These are phyloP conservation scores for Hippoglossus stenolepis DNA, from an alignment of 2,113 vertebrate species.

Conservation along the genomic window DNA sequence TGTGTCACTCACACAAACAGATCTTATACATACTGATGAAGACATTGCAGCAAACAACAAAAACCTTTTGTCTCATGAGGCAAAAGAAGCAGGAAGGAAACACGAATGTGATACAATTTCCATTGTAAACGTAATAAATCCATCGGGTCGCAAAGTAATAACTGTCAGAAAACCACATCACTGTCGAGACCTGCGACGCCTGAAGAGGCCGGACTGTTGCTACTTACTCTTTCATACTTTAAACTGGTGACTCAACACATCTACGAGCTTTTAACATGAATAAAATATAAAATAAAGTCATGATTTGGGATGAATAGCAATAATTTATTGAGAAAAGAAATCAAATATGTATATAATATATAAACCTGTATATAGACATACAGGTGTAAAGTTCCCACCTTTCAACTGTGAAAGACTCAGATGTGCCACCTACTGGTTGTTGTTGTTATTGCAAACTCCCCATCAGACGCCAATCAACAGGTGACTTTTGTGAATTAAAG, in stretches of 20 bases:
- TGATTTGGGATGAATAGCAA: constrained; percentile 38
- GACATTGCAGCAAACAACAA: constrained; percentile 19
- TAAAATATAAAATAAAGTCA: constrained; percentile 13
- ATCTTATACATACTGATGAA: constrained; percentile 14
- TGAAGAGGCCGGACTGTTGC: constrained; percentile 34
- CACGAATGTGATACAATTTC: constrained; percentile 18
- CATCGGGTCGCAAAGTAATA: constrained; percentile 58
- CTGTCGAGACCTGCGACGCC: constrained; percentile 54
- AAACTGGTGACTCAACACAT: constrained; percentile 30
- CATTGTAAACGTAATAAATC: constrained; percentile 67
- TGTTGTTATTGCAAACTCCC: background rate
- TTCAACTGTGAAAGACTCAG: constrained; percentile 1
- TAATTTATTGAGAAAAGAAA: constrained; percentile 64
- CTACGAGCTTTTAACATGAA: constrained; percentile 21
- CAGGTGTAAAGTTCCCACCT: too few species aligned
- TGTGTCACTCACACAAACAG: constrained; percentile 32
- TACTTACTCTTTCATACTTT: constrained; percentile 59
- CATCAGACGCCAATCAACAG: background rate
- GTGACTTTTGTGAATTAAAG: background rate
- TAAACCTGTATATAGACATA: background rate
- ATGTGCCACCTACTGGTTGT: constrained; percentile 54
- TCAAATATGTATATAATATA: constrained; percentile 30
- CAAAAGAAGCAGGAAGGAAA: constrained; percentile 3
- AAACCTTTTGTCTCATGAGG: constrained; percentile 18
- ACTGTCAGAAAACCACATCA: constrained; percentile 70